Conservation (phyloP, 1,140 invertebrate species). For the Ceratina australensis region DNA sequence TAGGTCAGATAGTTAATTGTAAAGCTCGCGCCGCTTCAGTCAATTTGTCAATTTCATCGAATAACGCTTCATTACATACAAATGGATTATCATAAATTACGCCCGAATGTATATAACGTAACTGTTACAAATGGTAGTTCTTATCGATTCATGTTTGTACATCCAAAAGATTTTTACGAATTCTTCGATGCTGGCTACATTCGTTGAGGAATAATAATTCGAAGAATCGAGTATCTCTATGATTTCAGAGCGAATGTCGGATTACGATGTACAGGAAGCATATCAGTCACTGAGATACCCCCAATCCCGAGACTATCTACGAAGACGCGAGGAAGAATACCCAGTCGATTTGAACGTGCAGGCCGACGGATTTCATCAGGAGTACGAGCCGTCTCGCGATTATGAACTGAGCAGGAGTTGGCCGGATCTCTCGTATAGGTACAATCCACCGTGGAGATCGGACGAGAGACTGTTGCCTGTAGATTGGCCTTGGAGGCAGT, state of each 20-base stretch:
- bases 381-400: constrained; percentile 51
- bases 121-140: no score
- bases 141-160: no score
- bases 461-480: constrained; percentile 28
- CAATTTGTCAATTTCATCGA: no score
- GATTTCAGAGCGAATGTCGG: constrained; percentile 18
- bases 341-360: constrained; percentile 33
- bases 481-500: constrained; percentile 64
- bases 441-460: constrained; percentile 32
- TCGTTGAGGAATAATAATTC: no score
- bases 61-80: no score
- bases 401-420: constrained; percentile 49
- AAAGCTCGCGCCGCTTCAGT: no score
- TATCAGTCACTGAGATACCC: constrained; percentile 23
- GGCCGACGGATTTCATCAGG: constrained; percentile 40
- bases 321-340: constrained; percentile 28
- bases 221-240: no score
- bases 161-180: no score
- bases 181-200: no score
- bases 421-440: constrained; percentile 36
- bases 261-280: constrained; percentile 20
- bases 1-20: neutral
- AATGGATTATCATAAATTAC: no score
- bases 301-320: constrained; percentile 7
- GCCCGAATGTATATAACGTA: no score